Evolutionary conservation across 2,797 vertebrate genomes (phyloP), one percentile per base, ranked within the genome.

Genomic region (Diplodus puntazzo): DNA sequence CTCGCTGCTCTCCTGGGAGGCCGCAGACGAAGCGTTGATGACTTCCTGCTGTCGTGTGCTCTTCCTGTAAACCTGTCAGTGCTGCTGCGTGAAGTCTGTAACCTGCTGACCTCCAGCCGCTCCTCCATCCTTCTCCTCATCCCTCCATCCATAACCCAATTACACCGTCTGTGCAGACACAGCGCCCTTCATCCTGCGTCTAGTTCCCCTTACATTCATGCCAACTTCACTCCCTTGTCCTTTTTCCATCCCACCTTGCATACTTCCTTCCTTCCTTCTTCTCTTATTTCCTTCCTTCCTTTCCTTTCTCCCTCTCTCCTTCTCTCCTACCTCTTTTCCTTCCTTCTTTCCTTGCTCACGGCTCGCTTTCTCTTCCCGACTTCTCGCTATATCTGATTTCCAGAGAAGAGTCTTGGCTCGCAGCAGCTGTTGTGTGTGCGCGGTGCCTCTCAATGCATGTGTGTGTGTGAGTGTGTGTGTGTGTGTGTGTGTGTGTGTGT

Each of bases 391-490:
- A 58, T 62, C 69, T 69, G 39, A 45, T 69, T 84, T 82, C 62
- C 61, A 57, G 67, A 52, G 20, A 78, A 68, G 39, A 4, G 53
- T 78, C 46, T 73, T 57, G 66, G 79, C 77, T 58, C 73, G 73
- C 77, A 75, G 87, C 85, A 88, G 88, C 84, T 91, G 87, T 76
- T 79, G 49, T 0, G 6, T 68, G 71, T 18, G 20, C 11, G 1
- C 25, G n/a, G 45, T 20, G 66, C 69, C 4, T 75, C 34, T 64
- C 34, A 14, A 34, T 54, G 66, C 62, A 67, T 67, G 64, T 54
- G 60, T 75, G 66, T 67, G 67, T 62, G 62, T 59, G 62, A 63
- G 57, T 50, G 70, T 57, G 49, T 46, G 55, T 60, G 69, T 52
- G 58, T 62, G 58, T 70, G 58, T 46, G 65, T 66, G 65, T 67